A percentile compares a stretch with the other conserved stretches of the same genome.
These are phyloP conservation scores for Lottia scabra DNA, from an alignment of 2,888 invertebrate species.

Conservation along the genomic window DNA sequence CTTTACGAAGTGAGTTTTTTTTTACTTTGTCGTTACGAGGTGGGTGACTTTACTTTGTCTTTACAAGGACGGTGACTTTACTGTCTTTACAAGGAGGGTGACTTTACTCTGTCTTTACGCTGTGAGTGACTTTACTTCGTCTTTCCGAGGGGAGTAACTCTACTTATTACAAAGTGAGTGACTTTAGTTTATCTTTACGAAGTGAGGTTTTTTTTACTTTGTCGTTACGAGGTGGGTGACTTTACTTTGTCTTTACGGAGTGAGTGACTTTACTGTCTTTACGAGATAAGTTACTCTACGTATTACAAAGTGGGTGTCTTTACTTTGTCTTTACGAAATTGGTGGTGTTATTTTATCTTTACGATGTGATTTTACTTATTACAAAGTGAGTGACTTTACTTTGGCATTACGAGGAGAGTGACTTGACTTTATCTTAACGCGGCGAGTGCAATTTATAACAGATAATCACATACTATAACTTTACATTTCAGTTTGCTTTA, in stretches of 20 bases:
- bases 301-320: neutral
- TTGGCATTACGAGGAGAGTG: conserved; percentile 35
- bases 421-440: no score
- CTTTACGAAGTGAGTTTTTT: conserved; percentile 29
- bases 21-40: conserved; percentile 37
- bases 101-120: conserved; percentile 33
- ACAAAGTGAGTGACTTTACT: conserved; percentile 24
- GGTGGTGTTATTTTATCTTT: no score
- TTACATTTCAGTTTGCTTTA: conserved; percentile 29
- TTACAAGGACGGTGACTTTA: conserved; percentile 29
- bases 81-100: no score
- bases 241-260: conserved; percentile 29
- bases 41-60: conserved; percentile 25
- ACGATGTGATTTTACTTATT: no score
- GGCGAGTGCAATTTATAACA: neutral
- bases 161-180: neutral
- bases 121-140: no score
- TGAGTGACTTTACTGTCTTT: no score
- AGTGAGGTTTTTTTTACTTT: conserved; percentile 32
- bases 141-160: no score
- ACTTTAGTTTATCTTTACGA: conserved; percentile 29
- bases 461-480: neutral
- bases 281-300: conserved; percentile 23
- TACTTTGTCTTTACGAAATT: conserved; percentile 29
- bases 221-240: conserved; percentile 33